Percentiles rank a stretch among this genome's conserved stretches.
phyloP scores from a whole-genome alignment of 2,797 vertebrate genomes.

The Lepilemur ruficaudatus region DNA sequence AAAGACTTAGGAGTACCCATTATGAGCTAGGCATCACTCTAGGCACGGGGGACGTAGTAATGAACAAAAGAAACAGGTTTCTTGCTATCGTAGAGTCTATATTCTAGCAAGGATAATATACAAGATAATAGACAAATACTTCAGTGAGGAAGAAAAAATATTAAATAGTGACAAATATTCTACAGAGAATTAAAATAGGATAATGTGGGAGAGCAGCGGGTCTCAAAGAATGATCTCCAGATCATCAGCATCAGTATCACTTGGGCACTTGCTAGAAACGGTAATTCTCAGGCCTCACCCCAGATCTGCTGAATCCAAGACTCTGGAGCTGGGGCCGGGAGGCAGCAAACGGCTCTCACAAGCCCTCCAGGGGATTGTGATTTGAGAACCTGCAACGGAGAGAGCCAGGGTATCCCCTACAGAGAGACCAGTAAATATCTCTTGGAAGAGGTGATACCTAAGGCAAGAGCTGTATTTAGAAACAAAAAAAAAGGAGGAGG shows the following conservation, averaged over 20 bases:
- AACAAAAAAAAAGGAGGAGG: neutral
- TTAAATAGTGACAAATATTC: neutral
- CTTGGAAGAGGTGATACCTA: neutral
- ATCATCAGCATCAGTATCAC: neutral
- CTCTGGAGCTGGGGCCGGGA: neutral
- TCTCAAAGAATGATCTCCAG: neutral
- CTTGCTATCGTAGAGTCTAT: neutral
- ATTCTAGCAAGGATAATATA: neutral
- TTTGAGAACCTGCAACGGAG: neutral
- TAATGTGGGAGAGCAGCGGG: accelerated
- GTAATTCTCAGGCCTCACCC: accelerated
- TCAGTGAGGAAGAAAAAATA: neutral
- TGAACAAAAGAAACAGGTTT: neutral
- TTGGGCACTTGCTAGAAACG: neutral
- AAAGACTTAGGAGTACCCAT: too few relatives aligned
- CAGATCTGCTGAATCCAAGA: neutral
- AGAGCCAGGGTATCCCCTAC: neutral
- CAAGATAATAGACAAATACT: neutral
- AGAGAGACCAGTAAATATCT: neutral
- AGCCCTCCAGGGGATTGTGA: neutral
- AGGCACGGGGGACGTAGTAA: accelerated
- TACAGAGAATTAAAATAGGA: neutral
- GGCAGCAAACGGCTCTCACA: too few relatives aligned
- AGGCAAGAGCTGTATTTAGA: neutral
- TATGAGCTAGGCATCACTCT: too few relatives aligned